A percentile compares a stretch with the other conserved stretches of the same genome.
phyloP scores from a whole-genome alignment of 2,888 invertebrate species.

The Stictocephala bisonia region DNA sequence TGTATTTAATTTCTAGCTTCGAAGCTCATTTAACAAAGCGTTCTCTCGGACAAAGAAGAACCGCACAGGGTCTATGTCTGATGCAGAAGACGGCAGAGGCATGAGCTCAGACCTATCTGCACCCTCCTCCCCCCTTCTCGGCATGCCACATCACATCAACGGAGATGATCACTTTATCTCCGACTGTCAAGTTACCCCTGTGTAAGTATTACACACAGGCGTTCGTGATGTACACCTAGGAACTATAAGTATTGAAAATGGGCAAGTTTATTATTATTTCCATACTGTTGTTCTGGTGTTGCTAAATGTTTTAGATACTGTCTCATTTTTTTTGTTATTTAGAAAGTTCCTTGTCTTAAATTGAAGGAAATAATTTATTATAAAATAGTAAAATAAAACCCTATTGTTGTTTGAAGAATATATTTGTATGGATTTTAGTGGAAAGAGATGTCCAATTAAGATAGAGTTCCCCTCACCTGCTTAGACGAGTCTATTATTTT shows the following conservation, averaged over 20 bases:
- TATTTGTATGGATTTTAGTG: too few relatives aligned
- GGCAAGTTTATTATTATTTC: conserved; percentile 20
- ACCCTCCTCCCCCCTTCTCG: conserved; percentile 68
- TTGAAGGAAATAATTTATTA: too few relatives aligned
- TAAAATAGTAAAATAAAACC: too few relatives aligned
- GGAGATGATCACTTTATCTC: conserved; percentile 59
- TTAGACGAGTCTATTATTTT: too few relatives aligned
- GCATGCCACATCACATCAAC: conserved; percentile 61
- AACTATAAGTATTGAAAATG: background rate
- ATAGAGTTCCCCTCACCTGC: too few relatives aligned
- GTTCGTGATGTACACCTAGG: background rate
- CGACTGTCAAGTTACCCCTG: conserved; percentile 66
- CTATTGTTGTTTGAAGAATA: too few relatives aligned
- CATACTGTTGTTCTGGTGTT: background rate
- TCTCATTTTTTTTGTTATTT: too few relatives aligned
- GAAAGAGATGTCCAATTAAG: too few relatives aligned
- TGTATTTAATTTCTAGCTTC: conserved; percentile 69
- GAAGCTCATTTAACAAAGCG: conserved; percentile 97
- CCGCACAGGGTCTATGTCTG: conserved; percentile 65
- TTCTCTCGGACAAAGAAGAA: conserved; percentile 84
- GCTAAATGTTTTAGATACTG: too few relatives aligned
- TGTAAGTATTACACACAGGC: conserved; percentile 64
- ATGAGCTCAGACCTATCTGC: conserved; percentile 66
- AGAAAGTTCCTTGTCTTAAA: too few relatives aligned
- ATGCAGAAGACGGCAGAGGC: conserved; percentile 65